Conservation (phyloP, 1,140 invertebrate genomes). For the Lordiphosa mommai region DNA sequence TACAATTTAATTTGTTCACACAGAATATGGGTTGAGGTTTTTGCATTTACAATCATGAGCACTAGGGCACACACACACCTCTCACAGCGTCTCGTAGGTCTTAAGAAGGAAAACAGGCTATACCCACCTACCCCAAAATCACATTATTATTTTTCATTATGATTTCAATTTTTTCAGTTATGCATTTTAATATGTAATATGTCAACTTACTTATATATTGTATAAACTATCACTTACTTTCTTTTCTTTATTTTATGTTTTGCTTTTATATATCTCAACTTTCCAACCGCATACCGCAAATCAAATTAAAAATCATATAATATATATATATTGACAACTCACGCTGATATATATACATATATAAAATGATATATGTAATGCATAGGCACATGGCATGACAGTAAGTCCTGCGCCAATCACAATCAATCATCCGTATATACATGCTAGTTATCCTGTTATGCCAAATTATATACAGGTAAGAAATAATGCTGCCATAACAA, state of each 20-base stretch:
- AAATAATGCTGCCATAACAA: constrained; percentile 29
- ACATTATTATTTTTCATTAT: constrained; percentile 20
- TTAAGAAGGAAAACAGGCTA: constrained; percentile 5
- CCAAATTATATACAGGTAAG: constrained; percentile 80
- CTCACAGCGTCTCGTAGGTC: constrained; percentile 25
- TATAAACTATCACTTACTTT: constrained; percentile 72
- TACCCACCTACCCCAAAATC: constrained; percentile 23
- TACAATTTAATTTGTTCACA: constrained; percentile 15
- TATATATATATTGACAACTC: constrained; percentile 38
- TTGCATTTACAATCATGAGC: constrained; percentile 8
- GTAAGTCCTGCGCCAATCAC: constrained; percentile 80
- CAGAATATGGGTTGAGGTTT: constrained; percentile 24
- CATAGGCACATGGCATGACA: constrained; percentile 80
- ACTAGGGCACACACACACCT: constrained; percentile 49
- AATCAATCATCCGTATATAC: constrained; percentile 80
- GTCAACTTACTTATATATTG: constrained; percentile 42
- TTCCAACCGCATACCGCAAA: constrained; percentile 28
- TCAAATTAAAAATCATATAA: constrained; percentile 28
- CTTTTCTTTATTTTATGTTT: constrained; percentile 77
- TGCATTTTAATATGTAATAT: constrained; percentile 34
- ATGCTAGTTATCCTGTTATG: constrained; percentile 80
- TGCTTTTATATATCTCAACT: constrained; percentile 55
- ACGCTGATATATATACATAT: constrained; percentile 49
- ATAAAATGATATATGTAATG: constrained; percentile 36
- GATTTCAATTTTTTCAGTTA: constrained; percentile 29